Percentiles rank a stretch among this genome's conserved stretches.
These are phyloP conservation scores for Aurelia coerulea DNA, from an alignment of 30 jellyfish, hydroid and myxozoan species.

Conservation along the genomic window DNA sequence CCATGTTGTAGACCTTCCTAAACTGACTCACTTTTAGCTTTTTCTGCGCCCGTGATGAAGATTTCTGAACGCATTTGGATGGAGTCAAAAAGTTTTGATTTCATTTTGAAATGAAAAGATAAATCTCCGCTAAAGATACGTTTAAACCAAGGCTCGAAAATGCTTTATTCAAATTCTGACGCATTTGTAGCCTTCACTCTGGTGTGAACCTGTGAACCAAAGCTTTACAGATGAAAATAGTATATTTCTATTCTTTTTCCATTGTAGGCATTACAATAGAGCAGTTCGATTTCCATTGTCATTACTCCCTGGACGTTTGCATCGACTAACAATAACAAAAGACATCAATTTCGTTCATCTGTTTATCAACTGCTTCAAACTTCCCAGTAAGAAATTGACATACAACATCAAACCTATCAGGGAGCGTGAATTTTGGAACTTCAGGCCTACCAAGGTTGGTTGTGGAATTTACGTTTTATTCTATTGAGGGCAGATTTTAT, in stretches of 20 bases:
- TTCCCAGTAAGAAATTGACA: slow-evolving; percentile 1
- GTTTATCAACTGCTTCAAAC: slow-evolving; percentile 47
- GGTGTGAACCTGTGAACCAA: too few species aligned
- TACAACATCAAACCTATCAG: neutral
- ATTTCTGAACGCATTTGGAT: too few species aligned
- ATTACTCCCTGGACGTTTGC: slow-evolving; percentile 57
- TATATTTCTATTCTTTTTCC: neutral
- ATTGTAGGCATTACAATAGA: slow-evolving; percentile 33
- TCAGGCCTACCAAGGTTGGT: slow-evolving; percentile 45
- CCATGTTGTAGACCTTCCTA: too few species aligned
- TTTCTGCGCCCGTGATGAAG: too few species aligned
- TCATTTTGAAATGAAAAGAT: too few species aligned
- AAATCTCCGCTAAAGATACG: too few species aligned
- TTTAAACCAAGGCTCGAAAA: too few species aligned
- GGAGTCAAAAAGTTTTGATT: too few species aligned
- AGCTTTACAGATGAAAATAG: neutral
- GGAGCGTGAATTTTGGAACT: slow-evolving; percentile 32
- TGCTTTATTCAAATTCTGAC: too few species aligned
- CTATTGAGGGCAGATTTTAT: too few species aligned
- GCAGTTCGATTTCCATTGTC: slow-evolving; percentile 45
- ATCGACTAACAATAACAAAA: slow-evolving; percentile 34
- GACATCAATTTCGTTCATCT: slow-evolving; percentile 23
- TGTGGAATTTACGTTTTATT: neutral
- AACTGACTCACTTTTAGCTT: too few species aligned
- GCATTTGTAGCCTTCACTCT: too few species aligned